These are phyloP conservation scores for Calephelis perditalis DNA, from an alignment of 2,888 invertebrate species.

Conservation along the genomic window DNA sequence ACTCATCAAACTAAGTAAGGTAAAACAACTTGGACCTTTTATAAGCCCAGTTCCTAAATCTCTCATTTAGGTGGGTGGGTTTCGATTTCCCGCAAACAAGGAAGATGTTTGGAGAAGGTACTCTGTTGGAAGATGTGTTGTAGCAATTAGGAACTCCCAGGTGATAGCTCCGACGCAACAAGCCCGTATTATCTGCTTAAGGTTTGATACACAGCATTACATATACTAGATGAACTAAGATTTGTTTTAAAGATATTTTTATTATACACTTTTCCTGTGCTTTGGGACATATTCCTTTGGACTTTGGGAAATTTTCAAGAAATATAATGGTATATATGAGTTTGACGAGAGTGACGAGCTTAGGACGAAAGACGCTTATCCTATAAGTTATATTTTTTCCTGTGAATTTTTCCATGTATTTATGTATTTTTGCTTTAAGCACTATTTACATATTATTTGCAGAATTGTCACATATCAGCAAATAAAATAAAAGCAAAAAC, in stretches of 20 bases:
- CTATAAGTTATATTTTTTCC: too few species aligned
- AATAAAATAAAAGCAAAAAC: too few species aligned
- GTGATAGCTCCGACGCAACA: slow-evolving; percentile 61
- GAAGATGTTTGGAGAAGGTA: slow-evolving; percentile 7
- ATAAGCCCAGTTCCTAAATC: slow-evolving; percentile 11
- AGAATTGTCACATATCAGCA: too few species aligned
- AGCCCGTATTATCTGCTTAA: slow-evolving; percentile 66
- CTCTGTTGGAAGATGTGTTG: slow-evolving; percentile 38
- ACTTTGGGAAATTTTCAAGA: too few species aligned
- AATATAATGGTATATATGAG: too few species aligned
- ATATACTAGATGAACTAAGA: slow-evolving; percentile 21
- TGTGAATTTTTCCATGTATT: too few species aligned
- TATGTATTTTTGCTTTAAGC: too few species aligned
- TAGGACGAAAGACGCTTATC: too few species aligned
- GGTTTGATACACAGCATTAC: slow-evolving; percentile 39
- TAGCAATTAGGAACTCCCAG: slow-evolving; percentile 64
- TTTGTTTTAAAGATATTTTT: neutral
- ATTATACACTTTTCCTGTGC: neutral
- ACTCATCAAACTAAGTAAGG: slow-evolving; percentile 7
- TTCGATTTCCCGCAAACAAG: slow-evolving; percentile 9
- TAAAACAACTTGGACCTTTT: slow-evolving; percentile 7
- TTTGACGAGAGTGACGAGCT: too few species aligned
- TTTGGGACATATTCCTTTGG: too few species aligned
- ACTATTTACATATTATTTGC: too few species aligned
- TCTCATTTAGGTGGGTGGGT: slow-evolving; percentile 4